Conservation (phyloP, 2,797 vertebrate genomes). For the Pogoniulus pusillus region DNA sequence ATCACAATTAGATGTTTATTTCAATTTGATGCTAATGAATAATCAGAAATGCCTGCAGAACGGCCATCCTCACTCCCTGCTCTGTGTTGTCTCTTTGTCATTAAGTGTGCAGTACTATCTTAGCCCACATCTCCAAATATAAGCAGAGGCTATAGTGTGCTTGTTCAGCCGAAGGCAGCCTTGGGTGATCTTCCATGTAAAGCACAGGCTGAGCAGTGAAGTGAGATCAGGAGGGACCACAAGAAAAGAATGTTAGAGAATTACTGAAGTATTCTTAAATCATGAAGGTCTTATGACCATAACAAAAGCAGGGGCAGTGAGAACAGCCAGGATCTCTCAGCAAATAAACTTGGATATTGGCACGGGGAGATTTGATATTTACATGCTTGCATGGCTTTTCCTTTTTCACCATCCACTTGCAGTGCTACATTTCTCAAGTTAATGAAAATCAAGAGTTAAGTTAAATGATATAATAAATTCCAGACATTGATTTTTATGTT, state of each 20-base stretch:
- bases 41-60: background rate
- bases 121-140: background rate
- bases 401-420: background rate
- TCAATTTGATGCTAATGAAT: background rate
- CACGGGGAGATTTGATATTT: background rate
- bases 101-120: background rate
- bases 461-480: slow-evolving; percentile 41
- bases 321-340: background rate
- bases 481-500: slow-evolving; percentile 47
- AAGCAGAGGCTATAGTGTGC: background rate
- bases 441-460: slow-evolving; percentile 28
- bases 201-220: background rate
- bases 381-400: background rate
- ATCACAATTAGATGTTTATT: background rate
- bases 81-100: background rate
- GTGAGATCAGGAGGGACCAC: background rate
- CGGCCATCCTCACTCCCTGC: background rate
- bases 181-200: background rate
- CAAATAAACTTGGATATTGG: slow-evolving; percentile 12
- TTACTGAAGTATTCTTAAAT: background rate
- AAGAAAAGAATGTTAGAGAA: background rate
- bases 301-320: background rate
- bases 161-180: background rate
- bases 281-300: background rate
- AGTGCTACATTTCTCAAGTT: background rate